Base-by-base conservation (phyloP, 92 coral and sea anemone species). In the Epizoanthus ramosus region DNA sequence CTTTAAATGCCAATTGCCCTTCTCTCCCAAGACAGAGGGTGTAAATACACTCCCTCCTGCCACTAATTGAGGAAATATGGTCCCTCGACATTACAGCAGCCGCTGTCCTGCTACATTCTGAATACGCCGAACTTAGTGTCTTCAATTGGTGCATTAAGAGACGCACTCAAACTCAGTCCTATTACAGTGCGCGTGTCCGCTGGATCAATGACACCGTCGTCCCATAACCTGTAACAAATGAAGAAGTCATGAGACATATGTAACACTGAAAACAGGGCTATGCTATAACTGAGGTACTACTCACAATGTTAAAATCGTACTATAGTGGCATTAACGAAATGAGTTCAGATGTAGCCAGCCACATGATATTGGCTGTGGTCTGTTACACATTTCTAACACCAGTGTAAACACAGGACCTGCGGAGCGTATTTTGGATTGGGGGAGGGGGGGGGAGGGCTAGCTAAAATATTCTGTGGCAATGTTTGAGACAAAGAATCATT, bases 141-240 rank as follows among this genome's bases (percentile, higher is more conserved):
- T 58, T 73, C 83, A 14, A 93, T 79, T 3, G 98, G 96, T 2
- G 98, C 90, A 87, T 93, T 95, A 22, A 95, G 76, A 0, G 94
- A 87, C 5, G 98, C 98, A 69, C 98, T 93, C 18, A 95, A 89
- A 87, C 96, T 91, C 47, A 95, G 89, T 61, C 98, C 98, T 54
- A 95, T 83, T 84, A 95, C 90, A 71, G 92, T 86, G 71, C 98
- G 92, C 3, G 98, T 95, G 88, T 93, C 98, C 54, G 91, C 92
- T 80, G 98, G 98, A 80, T 95, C 98, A 58, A 95, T 95, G 3
- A 95, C 98, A 87, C 98, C 98, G 83, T 95, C 98, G 84, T 95
- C 98, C 98, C 98, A 95, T 41, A 95, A 83, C 76, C 98, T 95
- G 77, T 50, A 91, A 88, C n/a, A 56, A 15, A 59, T 79, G 14